Evolutionary conservation across 2,888 invertebrate species (phyloP), one percentile per base, ranked within the genome.

Genomic region (Leptura quadrifasciata): DNA sequence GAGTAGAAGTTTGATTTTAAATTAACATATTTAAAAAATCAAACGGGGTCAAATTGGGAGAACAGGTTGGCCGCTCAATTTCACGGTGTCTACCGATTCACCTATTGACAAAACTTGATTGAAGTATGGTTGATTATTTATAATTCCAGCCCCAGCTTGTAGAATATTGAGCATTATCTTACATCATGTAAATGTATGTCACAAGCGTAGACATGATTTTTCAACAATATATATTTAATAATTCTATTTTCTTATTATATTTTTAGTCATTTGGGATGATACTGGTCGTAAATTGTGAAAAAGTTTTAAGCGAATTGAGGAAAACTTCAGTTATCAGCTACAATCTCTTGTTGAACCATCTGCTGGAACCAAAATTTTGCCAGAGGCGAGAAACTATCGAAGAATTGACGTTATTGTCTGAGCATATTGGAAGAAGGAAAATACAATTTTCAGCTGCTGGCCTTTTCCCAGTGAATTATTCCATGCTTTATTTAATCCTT

Each of bases 221-320:
- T 5, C n/a, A n/a, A n/a, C n/a, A n/a, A n/a, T 24, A 5, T 27
- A n/a, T 27, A 15, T 18, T 24, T 55, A 55, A 55, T 2, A 47
- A 47, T 8, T 60, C 2, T 27, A 15, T 21, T 27, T 27, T 20
- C 10, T 20, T 21, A 58, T 39, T 47, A 47, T 52, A 39, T 52
- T 67, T 67, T 67, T 55, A 68, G 68, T 31, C 9, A 10, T 68
- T 57, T 68, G 68, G 10, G 1, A 18, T 55, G 17, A 68, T 57
- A 54, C 1, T 68, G 55, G 55, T 35, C 9, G 3, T 55, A 27
- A 54, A 31, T 8, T 68, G 68, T 27, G 68, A 68, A 9, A 55
- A 24, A 5, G 24, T 68, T 31, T 20, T 31, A 12, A 55, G 18
- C 5, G 31, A 55, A 55, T 20, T 68, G 35, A 20, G 31, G 0